These are phyloP conservation scores for Phalacrocorax brasilianus DNA, from an alignment of 2,113 vertebrate species.

Conservation along the genomic window DNA sequence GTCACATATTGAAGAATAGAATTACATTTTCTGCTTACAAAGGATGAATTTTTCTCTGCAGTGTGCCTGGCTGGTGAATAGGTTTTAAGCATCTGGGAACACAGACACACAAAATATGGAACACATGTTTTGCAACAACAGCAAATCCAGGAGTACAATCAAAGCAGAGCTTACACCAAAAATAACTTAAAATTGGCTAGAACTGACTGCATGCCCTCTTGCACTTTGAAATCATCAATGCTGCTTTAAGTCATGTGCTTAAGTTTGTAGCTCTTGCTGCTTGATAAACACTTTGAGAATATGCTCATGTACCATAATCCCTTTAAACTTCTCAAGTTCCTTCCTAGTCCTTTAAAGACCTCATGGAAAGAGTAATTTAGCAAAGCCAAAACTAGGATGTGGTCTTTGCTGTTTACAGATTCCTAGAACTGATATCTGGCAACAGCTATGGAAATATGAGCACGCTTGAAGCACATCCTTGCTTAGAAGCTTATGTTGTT, in stretches of 20 bases:
- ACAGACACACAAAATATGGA: neutral
- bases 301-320: fast-evolving
- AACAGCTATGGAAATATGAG: neutral
- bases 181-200: neutral
- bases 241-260: neutral
- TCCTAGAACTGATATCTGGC: neutral
- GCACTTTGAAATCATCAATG: neutral
- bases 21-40: neutral
- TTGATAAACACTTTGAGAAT: neutral
- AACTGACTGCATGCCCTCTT: neutral
- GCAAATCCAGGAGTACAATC: neutral
- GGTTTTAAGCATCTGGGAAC: neutral
- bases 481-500: neutral
- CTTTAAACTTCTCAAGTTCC: neutral
- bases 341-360: neutral
- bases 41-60: neutral
- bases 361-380: neutral
- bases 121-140: neutral
- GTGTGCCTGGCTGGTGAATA: neutral
- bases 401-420: constrained; percentile 7
- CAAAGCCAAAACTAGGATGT: neutral
- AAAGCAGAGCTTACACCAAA: neutral
- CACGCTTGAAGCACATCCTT: neutral
- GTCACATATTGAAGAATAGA: neutral
- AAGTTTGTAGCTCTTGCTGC: neutral